Evolutionary conservation across 2,888 invertebrate genomes (phyloP).

Genomic region (Eustalomyia histrio): DNA sequence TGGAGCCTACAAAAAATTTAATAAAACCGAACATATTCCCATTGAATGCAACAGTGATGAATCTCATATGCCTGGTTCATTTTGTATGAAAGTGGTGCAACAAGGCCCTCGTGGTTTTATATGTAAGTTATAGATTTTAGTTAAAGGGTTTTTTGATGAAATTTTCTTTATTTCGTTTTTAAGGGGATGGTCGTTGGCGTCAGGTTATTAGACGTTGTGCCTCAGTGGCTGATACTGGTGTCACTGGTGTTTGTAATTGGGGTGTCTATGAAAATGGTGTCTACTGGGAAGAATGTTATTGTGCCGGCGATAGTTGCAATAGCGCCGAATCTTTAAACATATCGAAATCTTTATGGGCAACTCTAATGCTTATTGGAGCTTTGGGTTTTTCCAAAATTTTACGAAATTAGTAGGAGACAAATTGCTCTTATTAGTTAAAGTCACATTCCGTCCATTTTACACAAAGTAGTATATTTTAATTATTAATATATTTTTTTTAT

Average conservation of each 20-base stretch:
- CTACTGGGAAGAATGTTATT: slow-evolving; percentile 98
- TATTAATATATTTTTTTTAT: slow-evolving; percentile 13
- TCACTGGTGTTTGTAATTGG: slow-evolving; percentile 98
- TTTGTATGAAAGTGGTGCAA: slow-evolving; percentile 96
- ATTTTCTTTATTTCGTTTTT: not conserved
- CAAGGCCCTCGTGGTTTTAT: slow-evolving; percentile 96
- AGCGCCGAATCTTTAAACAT: slow-evolving; percentile 59
- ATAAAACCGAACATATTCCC: slow-evolving; percentile 90
- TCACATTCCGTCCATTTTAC: slow-evolving; percentile 64
- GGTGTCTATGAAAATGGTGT: slow-evolving; percentile 96
- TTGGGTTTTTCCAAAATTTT: slow-evolving; percentile 35
- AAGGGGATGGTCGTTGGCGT: slow-evolving; percentile 97
- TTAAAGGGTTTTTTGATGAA: not conserved
- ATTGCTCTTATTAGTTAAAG: slow-evolving; percentile 52
- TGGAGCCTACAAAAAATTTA: slow-evolving; percentile 93
- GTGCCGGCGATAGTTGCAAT: slow-evolving; percentile 94
- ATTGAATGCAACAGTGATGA: slow-evolving; percentile 97
- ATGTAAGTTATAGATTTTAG: slow-evolving; percentile 84
- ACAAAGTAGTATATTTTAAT: slow-evolving; percentile 45
- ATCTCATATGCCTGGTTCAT: slow-evolving; percentile 95
- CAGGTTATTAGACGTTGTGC: slow-evolving; percentile 94
- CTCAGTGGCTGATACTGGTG: slow-evolving; percentile 93
- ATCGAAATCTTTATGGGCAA: slow-evolving; percentile 16
- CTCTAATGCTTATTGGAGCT: slow-evolving; percentile 16
- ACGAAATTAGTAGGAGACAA: slow-evolving; percentile 23